phyloP scores from a whole-genome alignment of 1,140 invertebrate genomes.

The Habropoda laboriosa region DNA sequence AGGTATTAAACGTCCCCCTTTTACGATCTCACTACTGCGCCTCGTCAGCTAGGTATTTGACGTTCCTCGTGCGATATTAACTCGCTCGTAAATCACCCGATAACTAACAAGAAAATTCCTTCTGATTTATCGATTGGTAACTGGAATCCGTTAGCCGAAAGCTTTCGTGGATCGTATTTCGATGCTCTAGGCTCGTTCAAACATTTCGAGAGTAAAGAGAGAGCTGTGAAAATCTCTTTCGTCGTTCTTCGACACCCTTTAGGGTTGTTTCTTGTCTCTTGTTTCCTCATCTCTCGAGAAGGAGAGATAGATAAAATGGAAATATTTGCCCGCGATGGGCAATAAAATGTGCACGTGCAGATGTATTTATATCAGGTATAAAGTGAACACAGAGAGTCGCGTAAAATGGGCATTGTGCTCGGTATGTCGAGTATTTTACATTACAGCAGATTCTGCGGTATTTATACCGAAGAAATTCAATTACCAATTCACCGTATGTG shows the following conservation, averaged over 20 bases:
- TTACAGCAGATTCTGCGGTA: not conserved
- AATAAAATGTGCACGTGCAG: not conserved
- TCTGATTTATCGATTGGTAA: constrained; percentile 36
- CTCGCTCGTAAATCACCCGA: constrained; percentile 57
- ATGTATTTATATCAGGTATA: not conserved
- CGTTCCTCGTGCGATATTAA: constrained; percentile 46
- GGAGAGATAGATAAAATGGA: not conserved
- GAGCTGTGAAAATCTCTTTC: too few species aligned
- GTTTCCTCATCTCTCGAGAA: not conserved
- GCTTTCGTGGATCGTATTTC: not conserved
- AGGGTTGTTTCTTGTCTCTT: not conserved
- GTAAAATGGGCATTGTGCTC: not conserved
- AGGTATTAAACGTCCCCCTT: constrained; percentile 47
- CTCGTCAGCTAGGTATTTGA: constrained; percentile 39
- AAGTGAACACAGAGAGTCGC: not conserved
- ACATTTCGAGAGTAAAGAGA: too few species aligned
- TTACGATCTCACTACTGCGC: constrained; percentile 47
- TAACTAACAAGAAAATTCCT: constrained; percentile 27
- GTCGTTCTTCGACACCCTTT: too few species aligned
- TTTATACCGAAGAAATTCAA: too few species aligned
- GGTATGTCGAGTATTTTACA: not conserved
- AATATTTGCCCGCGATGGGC: not conserved
- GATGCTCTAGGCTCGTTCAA: not conserved
- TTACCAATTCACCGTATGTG: too few species aligned
- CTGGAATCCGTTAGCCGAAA: constrained; percentile 15